A percentile compares a stretch with the other conserved stretches of the same genome.
phyloP scores from a whole-genome alignment of 2,113 vertebrate genomes.

The Lepus timidus region DNA sequence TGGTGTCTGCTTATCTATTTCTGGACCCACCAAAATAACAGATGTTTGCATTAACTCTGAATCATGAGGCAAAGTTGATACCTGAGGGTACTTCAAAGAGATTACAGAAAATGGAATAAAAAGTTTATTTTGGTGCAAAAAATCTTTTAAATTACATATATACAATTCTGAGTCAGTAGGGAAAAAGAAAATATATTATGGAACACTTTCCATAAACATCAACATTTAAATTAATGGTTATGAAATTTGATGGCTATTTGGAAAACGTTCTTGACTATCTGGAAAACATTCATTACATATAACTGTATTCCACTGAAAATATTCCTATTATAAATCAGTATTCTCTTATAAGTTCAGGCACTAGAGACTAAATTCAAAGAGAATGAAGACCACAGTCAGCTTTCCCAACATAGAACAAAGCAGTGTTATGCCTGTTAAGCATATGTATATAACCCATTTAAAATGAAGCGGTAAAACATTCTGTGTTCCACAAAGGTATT shows the following conservation, averaged over 20 bases:
- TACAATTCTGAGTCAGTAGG: neutral
- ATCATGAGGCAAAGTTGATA: neutral
- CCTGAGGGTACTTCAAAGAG: too few species aligned
- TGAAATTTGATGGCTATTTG: neutral
- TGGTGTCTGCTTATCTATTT: neutral
- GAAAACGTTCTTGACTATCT: neutral
- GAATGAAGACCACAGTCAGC: neutral
- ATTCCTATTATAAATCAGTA: neutral
- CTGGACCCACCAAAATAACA: neutral
- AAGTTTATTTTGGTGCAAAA: too few species aligned
- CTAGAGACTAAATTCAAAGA: neutral
- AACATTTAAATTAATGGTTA: neutral
- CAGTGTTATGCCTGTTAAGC: neutral
- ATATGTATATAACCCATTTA: neutral
- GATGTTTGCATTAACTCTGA: neutral
- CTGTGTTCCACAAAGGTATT: neutral
- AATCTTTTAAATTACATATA: too few species aligned
- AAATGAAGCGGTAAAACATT: neutral
- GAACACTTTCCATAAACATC: neutral
- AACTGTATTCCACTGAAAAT: neutral
- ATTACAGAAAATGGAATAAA: too few species aligned
- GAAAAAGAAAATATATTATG: neutral
- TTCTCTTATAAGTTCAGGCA: neutral
- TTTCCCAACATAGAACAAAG: neutral
- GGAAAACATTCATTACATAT: neutral